Conservation (phyloP, 30 jellyfish, hydroid and myxozoan genomes). For the Aurelia sp. region DNA sequence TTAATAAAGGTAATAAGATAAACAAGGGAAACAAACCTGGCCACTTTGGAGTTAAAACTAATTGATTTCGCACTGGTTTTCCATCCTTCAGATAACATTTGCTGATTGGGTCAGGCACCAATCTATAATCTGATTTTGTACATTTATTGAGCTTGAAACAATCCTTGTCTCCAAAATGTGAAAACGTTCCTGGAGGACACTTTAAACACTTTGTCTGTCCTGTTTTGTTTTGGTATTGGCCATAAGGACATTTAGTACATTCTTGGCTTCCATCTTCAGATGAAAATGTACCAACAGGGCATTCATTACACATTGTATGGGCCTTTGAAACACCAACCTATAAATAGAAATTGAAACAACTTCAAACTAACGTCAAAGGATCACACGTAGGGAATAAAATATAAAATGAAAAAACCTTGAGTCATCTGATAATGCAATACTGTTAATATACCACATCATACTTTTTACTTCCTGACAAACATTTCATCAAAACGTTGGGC, state of each 20-base stretch:
- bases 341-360: neutral
- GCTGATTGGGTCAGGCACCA: slow-evolving; percentile 72
- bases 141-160: slow-evolving; percentile 71
- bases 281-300: slow-evolving; percentile 95
- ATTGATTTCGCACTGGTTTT: slow-evolving; percentile 37
- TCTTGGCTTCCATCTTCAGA: slow-evolving; percentile 65
- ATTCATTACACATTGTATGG: slow-evolving; percentile 43
- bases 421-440: no score
- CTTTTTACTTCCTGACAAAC: no score
- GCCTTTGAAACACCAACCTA: slow-evolving; percentile 45
- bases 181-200: slow-evolving; percentile 68
- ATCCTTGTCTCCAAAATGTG: slow-evolving; percentile 81
- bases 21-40: slow-evolving; percentile 64
- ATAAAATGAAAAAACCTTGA: no score
- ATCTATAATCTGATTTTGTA: slow-evolving; percentile 51
- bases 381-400: neutral
- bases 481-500: no score
- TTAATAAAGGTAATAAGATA: no score
- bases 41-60: slow-evolving; percentile 60
- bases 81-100: slow-evolving; percentile 64
- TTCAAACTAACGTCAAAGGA: no score
- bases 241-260: slow-evolving; percentile 80
- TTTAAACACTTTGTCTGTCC: slow-evolving; percentile 79
- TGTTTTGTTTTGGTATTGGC: slow-evolving; percentile 72
- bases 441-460: no score